Evolutionary conservation across 2,888 invertebrate species (phyloP).

Genomic region (Sclerodermus sp.): DNA sequence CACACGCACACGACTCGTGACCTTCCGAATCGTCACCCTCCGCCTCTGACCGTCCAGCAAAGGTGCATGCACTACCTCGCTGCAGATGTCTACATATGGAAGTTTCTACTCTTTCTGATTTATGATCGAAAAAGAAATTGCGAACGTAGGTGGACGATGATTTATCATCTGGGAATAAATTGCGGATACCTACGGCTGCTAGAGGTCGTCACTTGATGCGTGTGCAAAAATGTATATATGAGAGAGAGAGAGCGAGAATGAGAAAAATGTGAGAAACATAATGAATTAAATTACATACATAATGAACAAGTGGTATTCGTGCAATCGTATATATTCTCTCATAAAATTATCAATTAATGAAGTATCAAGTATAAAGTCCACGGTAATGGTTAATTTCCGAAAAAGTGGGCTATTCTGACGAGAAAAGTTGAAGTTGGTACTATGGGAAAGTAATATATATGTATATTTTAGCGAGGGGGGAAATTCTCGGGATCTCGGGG

Average conservation of each 20-base stretch:
- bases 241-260: neutral
- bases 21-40: neutral
- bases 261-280: no score
- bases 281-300: no score
- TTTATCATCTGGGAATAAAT: constrained; percentile 43
- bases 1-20: neutral
- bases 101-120: constrained; percentile 32
- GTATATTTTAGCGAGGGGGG: no score
- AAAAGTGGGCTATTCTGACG: no score
- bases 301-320: no score
- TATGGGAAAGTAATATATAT: no score
- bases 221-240: neutral
- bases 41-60: neutral
- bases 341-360: no score
- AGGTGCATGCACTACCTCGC: constrained; percentile 1
- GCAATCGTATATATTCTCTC: no score
- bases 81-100: constrained; percentile 20
- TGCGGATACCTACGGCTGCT: constrained; percentile 32
- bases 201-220: constrained; percentile 20
- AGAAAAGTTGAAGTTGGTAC: no score
- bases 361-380: no score
- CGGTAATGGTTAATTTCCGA: no score
- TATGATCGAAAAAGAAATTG: constrained; percentile 45
- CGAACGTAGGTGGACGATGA: constrained; percentile 46
- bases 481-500: neutral